A percentile compares a stretch with the other conserved stretches of the same genome.
Conservation (phyloP, 2,797 vertebrate species). For the Oreortyx pictus region DNA sequence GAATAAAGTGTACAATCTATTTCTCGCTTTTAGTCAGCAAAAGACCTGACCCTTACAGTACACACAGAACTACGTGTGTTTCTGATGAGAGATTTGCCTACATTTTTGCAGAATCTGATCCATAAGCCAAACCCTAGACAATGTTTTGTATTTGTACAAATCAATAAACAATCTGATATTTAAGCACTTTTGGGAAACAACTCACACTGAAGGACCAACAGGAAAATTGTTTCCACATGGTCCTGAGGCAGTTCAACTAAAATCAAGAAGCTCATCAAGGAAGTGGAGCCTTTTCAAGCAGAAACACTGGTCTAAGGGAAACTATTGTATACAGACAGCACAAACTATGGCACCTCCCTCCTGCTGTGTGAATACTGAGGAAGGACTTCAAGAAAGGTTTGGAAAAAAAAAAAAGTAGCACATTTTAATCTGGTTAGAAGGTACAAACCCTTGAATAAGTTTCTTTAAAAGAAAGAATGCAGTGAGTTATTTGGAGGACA, state of each 20-base stretch:
- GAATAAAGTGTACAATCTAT: not conserved
- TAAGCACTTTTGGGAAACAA: not conserved
- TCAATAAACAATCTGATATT: not conserved
- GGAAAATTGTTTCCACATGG: not conserved
- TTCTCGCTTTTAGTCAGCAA: fast-evolving
- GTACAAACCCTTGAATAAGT: not conserved
- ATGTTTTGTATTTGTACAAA: not conserved
- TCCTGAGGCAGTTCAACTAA: not conserved
- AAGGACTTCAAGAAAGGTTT: not conserved
- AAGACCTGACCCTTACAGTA: not conserved
- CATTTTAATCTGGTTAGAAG: not conserved
- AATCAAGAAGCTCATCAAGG: not conserved
- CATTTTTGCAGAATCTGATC: not conserved
- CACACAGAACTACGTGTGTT: fast-evolving
- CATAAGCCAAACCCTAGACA: not conserved
- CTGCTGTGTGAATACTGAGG: not conserved
- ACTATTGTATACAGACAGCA: not conserved
- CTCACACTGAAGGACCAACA: not conserved
- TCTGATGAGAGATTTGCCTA: not conserved
- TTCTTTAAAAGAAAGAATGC: not conserved
- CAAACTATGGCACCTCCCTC: not conserved
- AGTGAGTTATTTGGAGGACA: not conserved
- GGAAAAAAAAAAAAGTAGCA: not conserved
- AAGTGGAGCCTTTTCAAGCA: not conserved
- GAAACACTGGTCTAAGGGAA: not conserved